Evolutionary conservation across 2,113 vertebrate genomes (phyloP).

Genomic region (Lycocorax pyrrhopterus): DNA sequence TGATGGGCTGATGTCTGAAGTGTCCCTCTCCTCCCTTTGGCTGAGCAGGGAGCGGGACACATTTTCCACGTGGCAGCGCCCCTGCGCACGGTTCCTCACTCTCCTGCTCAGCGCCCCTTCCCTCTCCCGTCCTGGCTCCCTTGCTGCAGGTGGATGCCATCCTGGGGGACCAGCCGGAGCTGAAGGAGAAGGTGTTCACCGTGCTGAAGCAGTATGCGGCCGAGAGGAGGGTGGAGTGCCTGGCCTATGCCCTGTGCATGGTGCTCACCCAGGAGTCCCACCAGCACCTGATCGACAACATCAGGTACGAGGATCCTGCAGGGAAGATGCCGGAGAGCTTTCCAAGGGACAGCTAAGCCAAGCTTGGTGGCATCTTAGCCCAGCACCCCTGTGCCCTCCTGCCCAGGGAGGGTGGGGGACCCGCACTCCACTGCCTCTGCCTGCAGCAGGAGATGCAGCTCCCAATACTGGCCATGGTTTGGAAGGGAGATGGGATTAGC

Average conservation of each 20-base stretch:
- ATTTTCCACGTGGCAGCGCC: neutral
- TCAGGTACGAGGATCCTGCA: conserved; percentile 76
- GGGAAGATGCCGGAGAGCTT: neutral
- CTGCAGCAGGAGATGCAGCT: neutral
- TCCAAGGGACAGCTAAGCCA: neutral
- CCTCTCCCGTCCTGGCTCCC: neutral
- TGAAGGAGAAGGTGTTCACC: conserved; percentile 85
- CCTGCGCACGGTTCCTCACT: accelerated
- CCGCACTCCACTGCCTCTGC: neutral
- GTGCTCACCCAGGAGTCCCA: conserved; percentile 81
- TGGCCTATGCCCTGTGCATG: conserved; percentile 84
- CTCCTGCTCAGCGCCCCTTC: neutral
- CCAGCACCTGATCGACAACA: conserved; percentile 84
- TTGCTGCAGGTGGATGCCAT: conserved; percentile 83
- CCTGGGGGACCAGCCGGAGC: conserved; percentile 79
- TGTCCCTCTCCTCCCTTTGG: neutral
- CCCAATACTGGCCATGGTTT: accelerated
- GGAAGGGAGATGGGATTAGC: neutral
- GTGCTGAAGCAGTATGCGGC: conserved; percentile 90
- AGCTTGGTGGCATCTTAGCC: neutral
- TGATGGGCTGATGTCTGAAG: accelerated
- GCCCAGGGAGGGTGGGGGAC: accelerated
- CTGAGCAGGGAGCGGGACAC: accelerated
- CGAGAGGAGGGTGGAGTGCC: conserved; percentile 84
- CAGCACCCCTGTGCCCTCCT: neutral